These are phyloP conservation scores for Scatophagus argus DNA, from an alignment of 2,113 vertebrate species.

Conservation along the genomic window DNA sequence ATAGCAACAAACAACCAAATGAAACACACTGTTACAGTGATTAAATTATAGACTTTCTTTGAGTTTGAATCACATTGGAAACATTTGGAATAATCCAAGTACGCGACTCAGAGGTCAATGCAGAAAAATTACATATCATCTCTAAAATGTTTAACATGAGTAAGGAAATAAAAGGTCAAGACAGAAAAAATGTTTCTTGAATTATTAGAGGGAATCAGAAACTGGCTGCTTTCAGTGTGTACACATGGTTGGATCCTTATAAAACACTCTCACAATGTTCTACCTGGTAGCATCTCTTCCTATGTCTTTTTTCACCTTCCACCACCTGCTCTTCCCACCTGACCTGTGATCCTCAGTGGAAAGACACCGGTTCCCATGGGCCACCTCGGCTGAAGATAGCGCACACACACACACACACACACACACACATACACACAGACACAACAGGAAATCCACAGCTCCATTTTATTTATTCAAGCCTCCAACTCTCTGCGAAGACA, in stretches of 20 bases:
- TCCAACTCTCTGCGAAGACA: slow-evolving; percentile 48
- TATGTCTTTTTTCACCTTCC: not conserved
- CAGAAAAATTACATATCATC: too few relatives aligned
- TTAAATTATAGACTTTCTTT: too few relatives aligned
- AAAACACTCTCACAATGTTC: not conserved
- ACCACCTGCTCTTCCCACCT: not conserved
- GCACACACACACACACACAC: slow-evolving; percentile 28
- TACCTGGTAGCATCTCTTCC: slow-evolving; percentile 4
- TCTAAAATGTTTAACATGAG: not conserved
- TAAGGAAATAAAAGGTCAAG: not conserved
- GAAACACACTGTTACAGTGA: too few relatives aligned
- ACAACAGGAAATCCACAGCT: slow-evolving; percentile 51
- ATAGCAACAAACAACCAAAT: too few relatives aligned
- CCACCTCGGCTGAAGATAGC: slow-evolving; percentile 41
- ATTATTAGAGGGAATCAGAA: slow-evolving; percentile 12
- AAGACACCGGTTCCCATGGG: slow-evolving; percentile 27
- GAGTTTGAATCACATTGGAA: too few relatives aligned
- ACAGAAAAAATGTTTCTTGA: not conserved
- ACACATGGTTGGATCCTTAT: not conserved
- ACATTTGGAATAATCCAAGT: too few relatives aligned
- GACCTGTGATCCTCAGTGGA: slow-evolving; percentile 48
- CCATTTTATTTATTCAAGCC: slow-evolving; percentile 65
- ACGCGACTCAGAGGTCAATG: too few relatives aligned
- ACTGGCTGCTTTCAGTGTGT: not conserved
- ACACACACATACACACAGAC: slow-evolving; percentile 20